Conservation (phyloP, 2,113 vertebrate genomes). For the Saguinus midas region DNA sequence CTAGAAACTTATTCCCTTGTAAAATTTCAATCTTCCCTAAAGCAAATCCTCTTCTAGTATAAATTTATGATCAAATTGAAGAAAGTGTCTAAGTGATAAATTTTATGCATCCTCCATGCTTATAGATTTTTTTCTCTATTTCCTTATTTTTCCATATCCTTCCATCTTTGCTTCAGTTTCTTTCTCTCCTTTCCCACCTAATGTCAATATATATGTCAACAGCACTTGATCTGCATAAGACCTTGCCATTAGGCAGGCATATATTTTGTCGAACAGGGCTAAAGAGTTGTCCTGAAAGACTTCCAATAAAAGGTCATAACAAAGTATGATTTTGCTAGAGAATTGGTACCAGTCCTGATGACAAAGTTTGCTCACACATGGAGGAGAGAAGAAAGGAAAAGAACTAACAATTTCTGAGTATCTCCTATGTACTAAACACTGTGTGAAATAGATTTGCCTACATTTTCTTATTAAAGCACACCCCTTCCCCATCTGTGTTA, state of each 20-base stretch:
- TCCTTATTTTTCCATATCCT: neutral
- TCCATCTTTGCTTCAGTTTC: neutral
- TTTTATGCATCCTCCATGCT: neutral
- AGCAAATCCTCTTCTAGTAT: slow-evolving; percentile 15
- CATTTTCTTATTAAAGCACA: neutral
- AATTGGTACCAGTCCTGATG: neutral
- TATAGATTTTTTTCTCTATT: neutral
- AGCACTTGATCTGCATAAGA: neutral
- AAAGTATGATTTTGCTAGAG: neutral
- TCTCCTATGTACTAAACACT: neutral
- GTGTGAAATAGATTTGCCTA: neutral
- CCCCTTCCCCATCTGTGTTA: neutral
- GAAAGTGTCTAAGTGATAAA: neutral
- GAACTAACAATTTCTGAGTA: neutral
- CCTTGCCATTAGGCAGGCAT: neutral
- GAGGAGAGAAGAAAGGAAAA: neutral
- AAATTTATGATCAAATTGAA: slow-evolving; percentile 26
- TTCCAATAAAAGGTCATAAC: neutral
- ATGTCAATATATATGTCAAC: neutral
- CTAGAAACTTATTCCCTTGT: slow-evolving; percentile 5
- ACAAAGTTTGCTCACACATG: neutral
- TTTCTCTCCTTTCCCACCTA: neutral
- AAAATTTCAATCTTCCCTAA: slow-evolving; percentile 32
- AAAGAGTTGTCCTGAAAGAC: neutral
- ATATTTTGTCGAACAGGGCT: neutral